Evolutionary conservation across 2,113 vertebrate genomes (phyloP).

Genomic region (Passer domesticus): DNA sequence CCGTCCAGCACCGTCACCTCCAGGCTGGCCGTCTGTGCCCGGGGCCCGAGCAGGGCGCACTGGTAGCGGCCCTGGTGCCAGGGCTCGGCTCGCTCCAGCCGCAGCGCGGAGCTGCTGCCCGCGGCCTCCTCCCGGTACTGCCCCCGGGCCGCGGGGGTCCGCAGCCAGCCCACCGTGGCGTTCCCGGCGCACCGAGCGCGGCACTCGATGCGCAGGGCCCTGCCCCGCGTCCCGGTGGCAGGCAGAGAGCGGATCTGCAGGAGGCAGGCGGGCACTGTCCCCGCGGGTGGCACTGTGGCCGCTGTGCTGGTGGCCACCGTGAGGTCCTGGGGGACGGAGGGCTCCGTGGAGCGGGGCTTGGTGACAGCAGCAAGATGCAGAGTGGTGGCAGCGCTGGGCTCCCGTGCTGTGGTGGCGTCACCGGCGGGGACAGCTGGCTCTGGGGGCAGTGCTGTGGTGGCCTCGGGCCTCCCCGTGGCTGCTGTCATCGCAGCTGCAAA

Average conservation of each 20-base stretch:
- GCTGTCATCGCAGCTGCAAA: background rate
- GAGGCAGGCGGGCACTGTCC: background rate
- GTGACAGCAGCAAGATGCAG: background rate
- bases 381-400: rapidly evolving
- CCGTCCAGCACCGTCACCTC: background rate
- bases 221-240: background rate
- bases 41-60: background rate
- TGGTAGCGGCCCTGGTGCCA: constrained; percentile 60
- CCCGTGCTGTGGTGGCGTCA: rapidly evolving
- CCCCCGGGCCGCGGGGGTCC: constrained; percentile 5
- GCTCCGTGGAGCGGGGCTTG: rapidly evolving
- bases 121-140: background rate
- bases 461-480: rapidly evolving
- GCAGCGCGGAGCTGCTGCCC: constrained; percentile 29
- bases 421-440: rapidly evolving
- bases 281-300: rapidly evolving
- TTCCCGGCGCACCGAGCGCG: background rate
- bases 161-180: constrained; percentile 3
- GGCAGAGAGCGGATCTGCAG: background rate
- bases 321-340: rapidly evolving
- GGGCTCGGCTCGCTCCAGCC: background rate
- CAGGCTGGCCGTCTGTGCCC: background rate
- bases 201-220: constrained; percentile 50
- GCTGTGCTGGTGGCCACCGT: rapidly evolving
- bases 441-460: background rate